Conservation (phyloP, 2,888 invertebrate genomes). For the Xanthorhoe designata region DNA sequence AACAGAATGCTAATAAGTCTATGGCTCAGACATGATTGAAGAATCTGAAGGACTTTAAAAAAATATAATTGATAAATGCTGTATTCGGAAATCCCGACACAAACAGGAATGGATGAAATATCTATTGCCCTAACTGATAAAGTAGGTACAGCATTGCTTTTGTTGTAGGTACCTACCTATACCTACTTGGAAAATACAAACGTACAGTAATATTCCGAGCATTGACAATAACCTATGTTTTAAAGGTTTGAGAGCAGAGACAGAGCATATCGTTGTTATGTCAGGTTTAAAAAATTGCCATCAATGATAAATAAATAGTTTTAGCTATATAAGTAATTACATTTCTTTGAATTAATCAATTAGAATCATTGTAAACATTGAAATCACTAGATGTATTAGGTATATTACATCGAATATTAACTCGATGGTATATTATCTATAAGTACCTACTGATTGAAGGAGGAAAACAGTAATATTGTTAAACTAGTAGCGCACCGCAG, state of each 20-base stretch:
- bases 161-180: no score
- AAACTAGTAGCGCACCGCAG: not conserved
- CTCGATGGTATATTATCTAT: not conserved
- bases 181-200: not conserved
- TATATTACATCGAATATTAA: no score
- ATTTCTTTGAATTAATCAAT: not conserved
- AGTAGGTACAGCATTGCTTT: no score
- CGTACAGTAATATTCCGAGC: not conserved
- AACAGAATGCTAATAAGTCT: no score
- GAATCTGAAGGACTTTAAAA: not conserved
- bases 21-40: no score
- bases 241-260: no score
- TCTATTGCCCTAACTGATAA: no score
- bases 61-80: not conserved
- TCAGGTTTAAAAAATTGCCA: not conserved
- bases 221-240: not conserved
- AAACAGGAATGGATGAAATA: not conserved
- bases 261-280: no score
- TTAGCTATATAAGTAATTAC: not conserved
- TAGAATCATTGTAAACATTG: not conserved
- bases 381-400: not conserved
- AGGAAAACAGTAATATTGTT: not conserved
- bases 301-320: not conserved
- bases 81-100: constrained; percentile 4
- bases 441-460: not conserved